Conservation (phyloP, 2,113 vertebrate species). For the Dunckerocampus dactyliophorus region DNA sequence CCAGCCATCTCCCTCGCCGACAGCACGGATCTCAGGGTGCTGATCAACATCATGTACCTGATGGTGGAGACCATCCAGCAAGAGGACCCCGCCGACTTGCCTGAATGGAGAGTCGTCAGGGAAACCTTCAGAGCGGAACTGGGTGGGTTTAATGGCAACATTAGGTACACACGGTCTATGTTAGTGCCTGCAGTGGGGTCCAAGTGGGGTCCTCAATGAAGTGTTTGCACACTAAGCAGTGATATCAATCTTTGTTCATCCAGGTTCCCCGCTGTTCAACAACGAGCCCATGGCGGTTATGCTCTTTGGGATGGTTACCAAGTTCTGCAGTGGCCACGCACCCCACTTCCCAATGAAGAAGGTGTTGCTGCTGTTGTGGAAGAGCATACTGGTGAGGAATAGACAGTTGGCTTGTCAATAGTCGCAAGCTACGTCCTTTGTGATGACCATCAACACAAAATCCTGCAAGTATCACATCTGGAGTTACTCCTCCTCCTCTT, state of each 20-base stretch:
- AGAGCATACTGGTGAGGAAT: constrained; percentile 87
- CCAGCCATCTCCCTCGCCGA: constrained; percentile 97
- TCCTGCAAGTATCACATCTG: not conserved
- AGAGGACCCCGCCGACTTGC: constrained; percentile 83
- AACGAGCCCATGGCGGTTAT: constrained; percentile 93
- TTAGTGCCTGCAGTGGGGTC: too few species aligned
- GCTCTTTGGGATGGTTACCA: constrained; percentile 96
- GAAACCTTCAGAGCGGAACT: constrained; percentile 92
- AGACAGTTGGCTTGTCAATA: not conserved
- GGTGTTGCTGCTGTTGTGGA: constrained; percentile 90
- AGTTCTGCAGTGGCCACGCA: constrained; percentile 95
- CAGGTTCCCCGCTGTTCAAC: constrained; percentile 90
- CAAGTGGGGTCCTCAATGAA: too few species aligned
- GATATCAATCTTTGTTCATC: not conserved
- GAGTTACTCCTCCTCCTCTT: not conserved
- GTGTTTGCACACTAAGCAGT: not conserved
- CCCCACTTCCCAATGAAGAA: constrained; percentile 99
- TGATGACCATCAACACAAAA: not conserved
- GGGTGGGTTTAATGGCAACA: constrained; percentile 65
- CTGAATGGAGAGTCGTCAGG: constrained; percentile 85
- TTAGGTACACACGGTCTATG: not conserved
- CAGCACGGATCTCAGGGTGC: constrained; percentile 93
- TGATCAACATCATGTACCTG: constrained; percentile 98
- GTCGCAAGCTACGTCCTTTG: not conserved
- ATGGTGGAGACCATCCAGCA: constrained; percentile 92